Base-by-base conservation (phyloP, 2,113 vertebrate species). In the Takifugu flavidus region DNA sequence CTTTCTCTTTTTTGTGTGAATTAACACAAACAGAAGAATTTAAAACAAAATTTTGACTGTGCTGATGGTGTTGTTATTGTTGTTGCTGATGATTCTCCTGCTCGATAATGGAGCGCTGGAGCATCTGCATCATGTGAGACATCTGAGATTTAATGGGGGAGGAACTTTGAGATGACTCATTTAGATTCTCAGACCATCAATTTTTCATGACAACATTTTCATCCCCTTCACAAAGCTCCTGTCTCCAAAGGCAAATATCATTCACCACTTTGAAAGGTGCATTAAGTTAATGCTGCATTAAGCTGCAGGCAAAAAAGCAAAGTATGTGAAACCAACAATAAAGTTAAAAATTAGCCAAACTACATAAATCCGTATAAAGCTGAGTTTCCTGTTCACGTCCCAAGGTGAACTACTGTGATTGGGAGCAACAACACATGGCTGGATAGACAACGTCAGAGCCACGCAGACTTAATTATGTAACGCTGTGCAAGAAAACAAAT, bases 41-140 rank as follows among this genome's bases (percentile, higher is more conserved):
- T 1, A 31, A 31, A 31, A 31, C 2, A 31, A 31, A 31, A 31
- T 20, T 20, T 20, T 20, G 20, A 20, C 20, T 20, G 20, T 57
- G 51, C 20, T 42, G 31, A 6, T 52, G 45, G 13, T 56, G 62
- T 44, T 61, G 25, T 53, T 63, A 27, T 53, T 74, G 53, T 15
- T n/a, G 42, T 70, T 31, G 53, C 66, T 62, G 46, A 25, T 62
- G 25, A 49, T 25, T 5, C 26, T 28, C 11, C 4, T 13, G 25
- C 8, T 52, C 70, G 34, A 56, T 80, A 82, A 85, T 84, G 67
- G 77, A 74, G 69, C 56, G 72, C 72, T 82, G 76, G 52, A 60
- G 42, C 3, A 47, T 53, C 47, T 51, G 28, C 31, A 59, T 27
- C 14, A 11, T n/a, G 60, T 78, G 74, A 75, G 77, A 74, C 56